These are phyloP conservation scores for Rhogogaster chlorosoma DNA, from an alignment of 2,888 invertebrate genomes.

Conservation along the genomic window DNA sequence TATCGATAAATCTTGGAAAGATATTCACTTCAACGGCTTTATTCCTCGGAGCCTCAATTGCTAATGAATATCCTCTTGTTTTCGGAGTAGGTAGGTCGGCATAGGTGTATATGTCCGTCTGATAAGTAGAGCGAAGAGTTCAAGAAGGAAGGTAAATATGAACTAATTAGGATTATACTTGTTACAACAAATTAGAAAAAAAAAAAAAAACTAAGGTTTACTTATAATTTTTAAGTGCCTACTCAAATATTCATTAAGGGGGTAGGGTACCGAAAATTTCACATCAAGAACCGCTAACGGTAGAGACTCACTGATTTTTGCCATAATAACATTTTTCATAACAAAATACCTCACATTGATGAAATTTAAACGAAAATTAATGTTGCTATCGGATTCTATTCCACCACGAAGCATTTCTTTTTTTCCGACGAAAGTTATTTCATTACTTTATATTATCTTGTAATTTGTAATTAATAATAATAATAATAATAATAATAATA, in stretches of 20 bases:
- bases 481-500: constrained; percentile 1
- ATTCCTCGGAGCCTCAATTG: background rate
- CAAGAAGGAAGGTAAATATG: background rate
- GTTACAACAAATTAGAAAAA: background rate
- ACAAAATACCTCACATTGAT: no score
- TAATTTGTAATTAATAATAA: background rate
- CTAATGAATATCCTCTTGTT: background rate
- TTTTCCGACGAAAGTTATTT: background rate
- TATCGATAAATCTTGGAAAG: background rate
- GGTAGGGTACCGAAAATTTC: no score
- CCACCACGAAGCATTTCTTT: background rate
- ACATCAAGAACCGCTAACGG: no score
- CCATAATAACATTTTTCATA: no score
- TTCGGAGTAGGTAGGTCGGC: background rate
- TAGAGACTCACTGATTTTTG: no score
- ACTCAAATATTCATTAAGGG: background rate
- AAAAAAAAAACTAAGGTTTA: background rate
- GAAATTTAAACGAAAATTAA: no score
- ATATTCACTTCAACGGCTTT: background rate
- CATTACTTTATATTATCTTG: background rate
- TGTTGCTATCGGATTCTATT: background rate
- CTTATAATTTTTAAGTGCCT: background rate
- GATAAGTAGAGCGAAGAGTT: background rate
- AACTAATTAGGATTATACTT: background rate
- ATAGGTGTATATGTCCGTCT: background rate